Percentiles rank a stretch among this genome's conserved stretches.
Evolutionary conservation across 2,113 vertebrate species (phyloP).

Genomic region (Malaclemys terrapin): DNA sequence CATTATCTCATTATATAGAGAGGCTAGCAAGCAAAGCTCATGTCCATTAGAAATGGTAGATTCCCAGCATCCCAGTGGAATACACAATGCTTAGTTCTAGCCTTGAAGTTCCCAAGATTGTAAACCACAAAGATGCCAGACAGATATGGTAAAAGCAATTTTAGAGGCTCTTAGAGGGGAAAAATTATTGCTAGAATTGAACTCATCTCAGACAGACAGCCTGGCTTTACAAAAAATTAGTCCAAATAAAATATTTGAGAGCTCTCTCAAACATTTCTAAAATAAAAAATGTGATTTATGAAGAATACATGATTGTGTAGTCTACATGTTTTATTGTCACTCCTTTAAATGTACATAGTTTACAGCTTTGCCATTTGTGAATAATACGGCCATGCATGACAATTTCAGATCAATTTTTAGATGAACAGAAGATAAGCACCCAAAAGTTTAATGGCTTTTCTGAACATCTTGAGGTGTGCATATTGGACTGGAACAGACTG

Average conservation of each 20-base stretch:
- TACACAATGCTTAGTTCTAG: not conserved
- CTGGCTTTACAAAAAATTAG: not conserved
- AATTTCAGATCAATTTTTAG: not conserved
- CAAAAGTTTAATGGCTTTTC: not conserved
- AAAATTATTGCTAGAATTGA: slow-evolving; percentile 11
- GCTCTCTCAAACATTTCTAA: not conserved
- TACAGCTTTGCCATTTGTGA: slow-evolving; percentile 8
- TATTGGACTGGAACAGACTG: not conserved
- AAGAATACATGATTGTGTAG: not conserved
- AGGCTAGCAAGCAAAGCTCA: not conserved
- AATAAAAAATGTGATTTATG: not conserved
- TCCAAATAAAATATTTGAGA: not conserved
- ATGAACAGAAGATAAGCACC: not conserved
- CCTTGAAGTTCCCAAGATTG: not conserved
- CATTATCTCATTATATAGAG: not conserved
- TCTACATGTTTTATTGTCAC: not conserved
- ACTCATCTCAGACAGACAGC: not conserved
- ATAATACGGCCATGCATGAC: rapidly evolving
- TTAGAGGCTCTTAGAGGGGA: not conserved
- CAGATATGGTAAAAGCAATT: not conserved
- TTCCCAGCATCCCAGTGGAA: not conserved
- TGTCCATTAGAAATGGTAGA: not conserved
- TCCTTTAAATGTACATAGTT: not conserved
- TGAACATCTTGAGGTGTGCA: not conserved
- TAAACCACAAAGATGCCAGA: not conserved